These are phyloP conservation scores for Cuniculus paca DNA, from an alignment of 2,797 vertebrate species.

Conservation along the genomic window DNA sequence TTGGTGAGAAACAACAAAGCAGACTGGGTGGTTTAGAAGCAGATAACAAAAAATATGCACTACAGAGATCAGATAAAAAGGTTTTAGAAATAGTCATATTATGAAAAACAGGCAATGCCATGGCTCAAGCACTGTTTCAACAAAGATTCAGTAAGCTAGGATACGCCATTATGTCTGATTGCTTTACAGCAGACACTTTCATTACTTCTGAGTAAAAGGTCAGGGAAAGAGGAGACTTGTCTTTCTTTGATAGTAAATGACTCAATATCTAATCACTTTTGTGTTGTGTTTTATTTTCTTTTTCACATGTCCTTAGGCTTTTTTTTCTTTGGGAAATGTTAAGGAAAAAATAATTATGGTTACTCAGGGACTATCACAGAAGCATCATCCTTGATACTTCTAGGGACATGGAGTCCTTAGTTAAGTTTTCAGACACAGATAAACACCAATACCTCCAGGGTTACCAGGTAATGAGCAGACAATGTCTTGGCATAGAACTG, in stretches of 20 bases:
- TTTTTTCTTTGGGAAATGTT: neutral
- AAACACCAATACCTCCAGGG: neutral
- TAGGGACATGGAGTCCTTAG: neutral
- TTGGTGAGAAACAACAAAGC: neutral
- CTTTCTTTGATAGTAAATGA: neutral
- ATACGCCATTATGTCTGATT: neutral
- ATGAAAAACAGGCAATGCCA: neutral
- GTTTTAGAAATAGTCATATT: neutral
- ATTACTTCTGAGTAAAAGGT: neutral
- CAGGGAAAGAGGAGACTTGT: neutral
- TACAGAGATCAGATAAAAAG: neutral
- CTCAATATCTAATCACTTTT: neutral
- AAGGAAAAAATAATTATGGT: neutral
- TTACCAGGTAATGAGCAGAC: neutral
- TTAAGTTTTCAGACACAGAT: neutral
- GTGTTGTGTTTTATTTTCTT: neutral
- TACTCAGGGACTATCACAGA: neutral
- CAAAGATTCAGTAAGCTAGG: neutral
- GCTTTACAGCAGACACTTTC: neutral
- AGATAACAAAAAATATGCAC: neutral
- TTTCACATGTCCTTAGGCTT: neutral
- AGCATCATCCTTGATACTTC: neutral
- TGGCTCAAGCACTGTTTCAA: neutral
- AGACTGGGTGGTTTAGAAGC: neutral
- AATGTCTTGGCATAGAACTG: neutral